A percentile compares a stretch with the other conserved stretches of the same genome.
Evolutionary conservation across 2,113 vertebrate genomes (phyloP).

Genomic region (Triplophysa siluroides): DNA sequence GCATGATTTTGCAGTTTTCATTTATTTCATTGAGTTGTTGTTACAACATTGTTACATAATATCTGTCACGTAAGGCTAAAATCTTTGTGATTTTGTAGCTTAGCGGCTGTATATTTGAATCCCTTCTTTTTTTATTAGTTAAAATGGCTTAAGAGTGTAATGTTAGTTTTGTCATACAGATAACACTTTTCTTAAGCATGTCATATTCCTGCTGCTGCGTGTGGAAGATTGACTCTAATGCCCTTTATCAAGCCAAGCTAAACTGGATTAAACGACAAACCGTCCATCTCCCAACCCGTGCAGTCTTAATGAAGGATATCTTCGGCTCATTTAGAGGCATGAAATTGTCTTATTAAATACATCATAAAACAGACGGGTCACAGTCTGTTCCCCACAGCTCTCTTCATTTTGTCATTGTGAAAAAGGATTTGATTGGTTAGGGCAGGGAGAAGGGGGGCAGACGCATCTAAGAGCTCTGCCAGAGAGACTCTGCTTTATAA

Average conservation of each 20-base stretch:
- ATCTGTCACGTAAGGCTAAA: too few relatives aligned
- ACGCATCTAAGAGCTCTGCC: neutral
- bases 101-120: neutral
- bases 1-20: neutral
- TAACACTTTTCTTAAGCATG: neutral
- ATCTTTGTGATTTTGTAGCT: neutral
- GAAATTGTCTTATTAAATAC: constrained; percentile 73
- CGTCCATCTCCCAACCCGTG: constrained; percentile 49
- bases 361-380: constrained; percentile 65
- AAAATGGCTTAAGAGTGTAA: neutral
- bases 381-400: constrained; percentile 16
- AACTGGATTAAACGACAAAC: constrained; percentile 70
- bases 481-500: constrained; percentile 36
- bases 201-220: neutral
- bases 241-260: constrained; percentile 67
- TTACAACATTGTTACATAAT: too few relatives aligned
- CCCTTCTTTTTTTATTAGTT: neutral
- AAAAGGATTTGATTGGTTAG: constrained; percentile 18
- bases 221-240: constrained; percentile 54
- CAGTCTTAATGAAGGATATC: constrained; percentile 69
- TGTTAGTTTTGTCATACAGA: neutral
- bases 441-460: neutral
- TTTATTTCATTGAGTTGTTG: neutral
- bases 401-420: constrained; percentile 27
- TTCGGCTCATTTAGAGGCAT: constrained; percentile 65